Conservation (phyloP, 2,797 vertebrate species). For the Microctenopoma lineatum region DNA sequence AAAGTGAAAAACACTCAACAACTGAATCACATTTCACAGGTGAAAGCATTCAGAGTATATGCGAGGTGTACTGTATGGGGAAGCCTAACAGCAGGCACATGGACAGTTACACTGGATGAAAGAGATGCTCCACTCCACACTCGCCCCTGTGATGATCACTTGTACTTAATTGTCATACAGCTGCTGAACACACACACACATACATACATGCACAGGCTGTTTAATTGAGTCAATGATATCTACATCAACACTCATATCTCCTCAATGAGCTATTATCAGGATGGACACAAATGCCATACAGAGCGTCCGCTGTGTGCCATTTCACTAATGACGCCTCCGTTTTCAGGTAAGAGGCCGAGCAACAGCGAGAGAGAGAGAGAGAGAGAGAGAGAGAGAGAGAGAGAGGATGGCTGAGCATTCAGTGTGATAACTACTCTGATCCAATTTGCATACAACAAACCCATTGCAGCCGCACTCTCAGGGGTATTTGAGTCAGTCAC, state of each 20-base stretch:
- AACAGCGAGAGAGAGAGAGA: background rate
- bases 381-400: background rate
- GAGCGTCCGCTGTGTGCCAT: slow-evolving; percentile 20
- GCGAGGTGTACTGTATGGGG: background rate
- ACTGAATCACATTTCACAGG: background rate
- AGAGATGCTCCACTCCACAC: slow-evolving; percentile 24
- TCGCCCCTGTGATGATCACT: slow-evolving; percentile 20
- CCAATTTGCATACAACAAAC: slow-evolving; percentile 44
- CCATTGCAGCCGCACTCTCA: background rate
- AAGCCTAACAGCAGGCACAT: slow-evolving; percentile 7
- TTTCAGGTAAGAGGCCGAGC: slow-evolving; percentile 44
- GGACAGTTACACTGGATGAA: slow-evolving; percentile 20
- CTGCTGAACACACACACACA: slow-evolving; percentile 18
- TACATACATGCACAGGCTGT: slow-evolving; percentile 9
- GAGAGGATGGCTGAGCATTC: slow-evolving; percentile 9
- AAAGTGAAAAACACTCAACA: background rate
- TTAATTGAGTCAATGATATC: slow-evolving; percentile 34
- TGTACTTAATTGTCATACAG: slow-evolving; percentile 43
- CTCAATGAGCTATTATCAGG: slow-evolving; percentile 42
- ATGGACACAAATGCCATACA: slow-evolving; percentile 30
- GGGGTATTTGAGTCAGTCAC: slow-evolving; percentile 29
- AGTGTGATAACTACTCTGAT: slow-evolving; percentile 22
- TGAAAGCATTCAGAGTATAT: background rate
- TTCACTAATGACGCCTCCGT: slow-evolving; percentile 27
- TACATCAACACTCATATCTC: slow-evolving; percentile 25